Conservation (phyloP, 1,140 invertebrate species). For the Drosophila melanica region DNA sequence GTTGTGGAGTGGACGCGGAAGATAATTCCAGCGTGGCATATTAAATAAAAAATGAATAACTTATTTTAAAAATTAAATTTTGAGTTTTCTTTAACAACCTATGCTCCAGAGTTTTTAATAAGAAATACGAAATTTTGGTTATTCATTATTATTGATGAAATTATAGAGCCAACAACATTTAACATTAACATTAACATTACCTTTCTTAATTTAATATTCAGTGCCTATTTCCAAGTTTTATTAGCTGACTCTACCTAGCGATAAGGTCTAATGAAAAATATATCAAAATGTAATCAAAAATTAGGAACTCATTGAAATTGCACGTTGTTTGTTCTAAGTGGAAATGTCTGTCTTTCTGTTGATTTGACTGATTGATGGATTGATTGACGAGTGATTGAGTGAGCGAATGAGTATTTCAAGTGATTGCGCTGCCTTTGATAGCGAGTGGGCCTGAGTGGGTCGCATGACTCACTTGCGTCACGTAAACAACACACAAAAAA, state of each 20-base stretch:
- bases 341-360: slow-evolving; percentile 67
- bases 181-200: too few species aligned
- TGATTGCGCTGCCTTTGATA: slow-evolving; percentile 25
- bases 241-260: background rate
- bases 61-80: too few species aligned
- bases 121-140: too few species aligned
- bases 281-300: background rate
- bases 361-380: slow-evolving; percentile 63
- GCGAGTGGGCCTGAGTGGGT: background rate
- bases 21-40: too few species aligned
- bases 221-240: background rate
- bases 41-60: too few species aligned
- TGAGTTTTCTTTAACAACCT: too few species aligned
- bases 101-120: too few species aligned
- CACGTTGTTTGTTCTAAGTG: slow-evolving; percentile 58
- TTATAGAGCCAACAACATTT: too few species aligned
- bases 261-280: background rate
- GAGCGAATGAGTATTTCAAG: slow-evolving; percentile 33
- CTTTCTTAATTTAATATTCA: too few species aligned
- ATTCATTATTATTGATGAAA: too few species aligned
- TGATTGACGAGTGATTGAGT: slow-evolving; percentile 32
- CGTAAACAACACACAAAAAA: slow-evolving; percentile 60
- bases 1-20: too few species aligned
- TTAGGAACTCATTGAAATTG: slow-evolving; percentile 5
- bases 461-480: slow-evolving; percentile 60